phyloP scores from a whole-genome alignment of 1,140 invertebrate genomes.

The Maniola jurtina region DNA sequence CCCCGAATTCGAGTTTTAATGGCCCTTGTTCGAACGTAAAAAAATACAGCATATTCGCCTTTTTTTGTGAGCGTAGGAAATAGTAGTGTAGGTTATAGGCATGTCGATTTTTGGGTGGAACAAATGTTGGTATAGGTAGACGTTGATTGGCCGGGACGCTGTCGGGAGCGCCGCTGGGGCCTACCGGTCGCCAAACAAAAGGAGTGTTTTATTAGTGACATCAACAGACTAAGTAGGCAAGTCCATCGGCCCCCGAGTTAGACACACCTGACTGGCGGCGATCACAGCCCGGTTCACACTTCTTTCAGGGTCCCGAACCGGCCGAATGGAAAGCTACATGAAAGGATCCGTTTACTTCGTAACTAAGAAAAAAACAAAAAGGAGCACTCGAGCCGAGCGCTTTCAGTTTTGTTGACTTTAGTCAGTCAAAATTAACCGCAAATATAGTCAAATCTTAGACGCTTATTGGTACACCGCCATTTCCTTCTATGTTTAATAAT shows the following conservation, averaged over 20 bases:
- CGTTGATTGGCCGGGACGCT: slow-evolving; percentile 29
- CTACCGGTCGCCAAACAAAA: slow-evolving; percentile 54
- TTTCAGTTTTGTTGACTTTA: slow-evolving; percentile 17
- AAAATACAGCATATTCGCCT: slow-evolving; percentile 29
- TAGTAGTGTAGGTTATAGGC: slow-evolving; percentile 18
- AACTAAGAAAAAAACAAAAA: slow-evolving; percentile 63
- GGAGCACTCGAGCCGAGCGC: slow-evolving; percentile 31
- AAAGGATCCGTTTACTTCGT: slow-evolving; percentile 69
- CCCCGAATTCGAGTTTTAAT: slow-evolving; percentile 35
- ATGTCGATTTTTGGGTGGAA: slow-evolving; percentile 29
- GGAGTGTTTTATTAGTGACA: slow-evolving; percentile 65
- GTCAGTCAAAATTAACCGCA: not conserved
- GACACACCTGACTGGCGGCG: slow-evolving; percentile 63
- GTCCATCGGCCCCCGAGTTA: slow-evolving; percentile 59
- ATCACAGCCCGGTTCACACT: slow-evolving; percentile 69
- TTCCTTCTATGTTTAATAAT: too few species aligned
- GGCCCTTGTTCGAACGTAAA: slow-evolving; percentile 28
- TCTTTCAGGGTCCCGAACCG: slow-evolving; percentile 67
- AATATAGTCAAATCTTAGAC: not conserved
- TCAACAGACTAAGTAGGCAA: slow-evolving; percentile 66
- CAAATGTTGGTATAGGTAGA: slow-evolving; percentile 26
- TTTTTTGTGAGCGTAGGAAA: slow-evolving; percentile 25
- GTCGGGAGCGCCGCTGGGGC: slow-evolving; percentile 26
- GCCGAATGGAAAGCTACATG: slow-evolving; percentile 71
- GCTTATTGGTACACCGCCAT: too few species aligned